Evolutionary conservation across 2,113 vertebrate genomes (phyloP), one percentile per base, ranked within the genome.

Genomic region (Todiramphus chloris): DNA sequence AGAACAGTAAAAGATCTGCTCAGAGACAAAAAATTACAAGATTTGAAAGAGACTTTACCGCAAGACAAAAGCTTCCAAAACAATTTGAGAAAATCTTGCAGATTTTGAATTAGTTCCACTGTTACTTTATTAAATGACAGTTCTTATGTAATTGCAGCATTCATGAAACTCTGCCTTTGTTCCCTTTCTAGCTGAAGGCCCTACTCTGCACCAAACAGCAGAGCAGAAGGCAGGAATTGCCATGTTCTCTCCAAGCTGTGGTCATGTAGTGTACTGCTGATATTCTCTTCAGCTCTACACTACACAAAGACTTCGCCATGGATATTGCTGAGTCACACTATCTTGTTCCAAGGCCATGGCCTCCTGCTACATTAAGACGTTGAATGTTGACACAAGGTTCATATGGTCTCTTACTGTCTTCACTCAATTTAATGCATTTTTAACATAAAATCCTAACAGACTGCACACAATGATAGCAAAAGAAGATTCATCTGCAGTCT

Each of bases 291-390:
- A 35, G 10, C 23, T 59, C 41, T 39, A 5, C 4, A 10, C 17
- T 91, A 64, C 30, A 4, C n/a, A 53, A 75, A 64, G 21, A 7
- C 30, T 94, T 80, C 76, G 11, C 6, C 50, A 75, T 14, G 33
- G 39, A 50, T 1, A 1, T 11, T 50, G 16, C 6, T 0, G 0
- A 78, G 23, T 28, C 46, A 44, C 17, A 10, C 5, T 3, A 2
- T 20, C 13, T 30, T 1, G 0, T 8, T 23, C 2, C 39, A 66
- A 6, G 16, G 10, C n/a, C n/a, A 24, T 27, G 8, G 5, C 3
- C 15, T 11, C 4, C 16, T 75, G 46, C 6, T 44, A 56, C 39
- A 2, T 43, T 41, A 63, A n/a, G 31, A 37, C 6, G 0, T 1
- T 56, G 43, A 31, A 11, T 30, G 28, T 59, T 55, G 37, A 88